Base-by-base conservation (phyloP, 37 sponge, comb jelly and placozoan genomes). In the Diacarnus erythraeanus region DNA sequence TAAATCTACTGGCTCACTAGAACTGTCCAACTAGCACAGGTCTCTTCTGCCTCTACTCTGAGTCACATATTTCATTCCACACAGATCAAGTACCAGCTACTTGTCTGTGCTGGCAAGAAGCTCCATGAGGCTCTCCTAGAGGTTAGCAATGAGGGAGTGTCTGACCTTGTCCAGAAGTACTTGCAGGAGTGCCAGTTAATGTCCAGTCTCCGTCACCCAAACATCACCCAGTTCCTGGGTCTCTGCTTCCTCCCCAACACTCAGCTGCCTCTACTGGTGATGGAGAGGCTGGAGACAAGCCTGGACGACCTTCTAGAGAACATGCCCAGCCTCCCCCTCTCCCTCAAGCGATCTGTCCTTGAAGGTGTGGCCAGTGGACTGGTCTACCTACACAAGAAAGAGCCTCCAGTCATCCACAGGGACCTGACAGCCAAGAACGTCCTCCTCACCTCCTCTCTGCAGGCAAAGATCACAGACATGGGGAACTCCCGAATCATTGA, bases 361-460 rank as follows among this genome's bases (percentile, higher is more conserved):
- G 51, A 47, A 47, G 51, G 12, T 12, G 51, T 47, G 12, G 51
- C 51, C 6, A 47, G 51, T 47, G 51, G 51, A 47, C 51, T 47
- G 51, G 51, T 47, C 51, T 47, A 47, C 12, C 51, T 47, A 6
- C 51, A 47, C 51, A 12, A 47, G 51, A 47, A 12, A 47, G n/a
- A 60, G 22, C 22, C 22, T 60, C 61, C 61, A 60, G 27, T 60
- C 23, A 25, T 60, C 61, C 61, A 60, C 61, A 20, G 61, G 27
- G 61, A 60, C 61, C 12, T 47, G 51, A 47, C 51, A 15, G 12
- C 51, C 51, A 47, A 47, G 6, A 47, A 47, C 12, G 51, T 60
- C 61, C 61, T 60, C 61, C 61, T 60, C 21, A 60, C 61, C 61
- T 60, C 61, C 22, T 60, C 61, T 60, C 61, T 60, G 26, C n/a